Conservation (phyloP, 2,888 invertebrate genomes). For the Griposia aprilina region DNA sequence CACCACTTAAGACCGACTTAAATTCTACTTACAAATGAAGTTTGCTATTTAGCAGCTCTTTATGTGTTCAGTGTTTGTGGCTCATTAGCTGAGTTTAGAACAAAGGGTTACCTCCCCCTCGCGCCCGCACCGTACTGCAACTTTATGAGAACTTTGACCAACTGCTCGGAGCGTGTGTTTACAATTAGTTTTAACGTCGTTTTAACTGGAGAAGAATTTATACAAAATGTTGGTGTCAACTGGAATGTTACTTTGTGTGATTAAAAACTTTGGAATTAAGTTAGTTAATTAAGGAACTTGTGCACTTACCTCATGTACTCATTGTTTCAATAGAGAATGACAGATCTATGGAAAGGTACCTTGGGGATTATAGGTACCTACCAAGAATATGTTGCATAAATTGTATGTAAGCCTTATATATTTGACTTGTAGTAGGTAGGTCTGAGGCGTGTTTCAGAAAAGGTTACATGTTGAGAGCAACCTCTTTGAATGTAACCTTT, state of each 20-base stretch:
- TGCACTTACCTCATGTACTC: not conserved
- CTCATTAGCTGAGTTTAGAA: slow-evolving; percentile 49
- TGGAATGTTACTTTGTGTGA: not conserved
- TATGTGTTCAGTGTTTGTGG: slow-evolving; percentile 31
- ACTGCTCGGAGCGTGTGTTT: slow-evolving; percentile 12
- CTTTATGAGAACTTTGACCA: slow-evolving; percentile 25
- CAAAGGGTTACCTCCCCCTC: slow-evolving; percentile 23
- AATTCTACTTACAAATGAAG: slow-evolving; percentile 16
- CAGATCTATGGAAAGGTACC: too few relatives aligned
- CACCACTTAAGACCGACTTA: not conserved
- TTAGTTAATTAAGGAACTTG: not conserved
- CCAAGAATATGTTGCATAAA: not conserved
- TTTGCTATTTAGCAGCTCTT: slow-evolving; percentile 9
- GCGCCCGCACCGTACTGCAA: slow-evolving; percentile 8
- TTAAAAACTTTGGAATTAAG: not conserved
- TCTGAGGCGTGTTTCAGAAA: not conserved
- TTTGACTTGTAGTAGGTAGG: not conserved
- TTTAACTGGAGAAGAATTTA: slow-evolving; percentile 14
- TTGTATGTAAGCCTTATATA: not conserved
- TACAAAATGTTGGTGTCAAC: not conserved
- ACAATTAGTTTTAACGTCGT: not conserved
- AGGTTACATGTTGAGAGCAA: slow-evolving; percentile 1
- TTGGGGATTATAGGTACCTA: not conserved
- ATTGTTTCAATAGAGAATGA: not conserved
- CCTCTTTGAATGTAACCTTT: slow-evolving; percentile 6